A percentile compares a stretch with the other conserved stretches of the same genome.
Evolutionary conservation across 2,113 vertebrate genomes (phyloP).

Genomic region (Gallinago undulata): DNA sequence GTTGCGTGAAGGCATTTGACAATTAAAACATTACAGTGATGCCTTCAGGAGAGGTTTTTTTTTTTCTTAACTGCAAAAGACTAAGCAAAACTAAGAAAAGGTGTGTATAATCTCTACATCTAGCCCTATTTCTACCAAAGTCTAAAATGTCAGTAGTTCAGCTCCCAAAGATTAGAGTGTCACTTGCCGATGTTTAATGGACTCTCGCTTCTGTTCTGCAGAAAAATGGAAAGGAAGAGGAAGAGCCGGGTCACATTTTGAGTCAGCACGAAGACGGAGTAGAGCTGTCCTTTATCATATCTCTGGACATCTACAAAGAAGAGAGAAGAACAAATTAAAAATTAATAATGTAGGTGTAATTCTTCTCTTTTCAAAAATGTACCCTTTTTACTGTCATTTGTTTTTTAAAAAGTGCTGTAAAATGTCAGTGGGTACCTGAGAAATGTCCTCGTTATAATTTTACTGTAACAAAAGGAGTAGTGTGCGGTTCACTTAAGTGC

Average conservation of each 20-base stretch:
- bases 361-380: neutral
- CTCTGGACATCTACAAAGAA: slow-evolving; percentile 94
- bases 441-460: neutral
- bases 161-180: neutral
- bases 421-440: slow-evolving; percentile 16
- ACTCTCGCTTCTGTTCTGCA: slow-evolving; percentile 69
- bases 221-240: slow-evolving; percentile 87
- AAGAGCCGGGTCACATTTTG: slow-evolving; percentile 86
- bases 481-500: neutral
- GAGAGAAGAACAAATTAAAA: slow-evolving; percentile 96
- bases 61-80: neutral
- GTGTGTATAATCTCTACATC: neutral
- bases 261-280: slow-evolving; percentile 85
- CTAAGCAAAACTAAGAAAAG: neutral
- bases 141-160: neutral
- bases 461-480: neutral
- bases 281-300: slow-evolving; percentile 95
- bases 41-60: neutral
- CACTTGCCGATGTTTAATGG: slow-evolving; percentile 32
- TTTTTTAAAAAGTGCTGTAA: neutral
- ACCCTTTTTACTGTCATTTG: neutral
- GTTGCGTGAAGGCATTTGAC: neutral
- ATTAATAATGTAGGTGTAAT: slow-evolving; percentile 90
- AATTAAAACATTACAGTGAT: neutral
- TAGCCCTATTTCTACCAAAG: neutral